Conservation (phyloP, 2,113 vertebrate species). For the Ophthalmolycus amberensis region DNA sequence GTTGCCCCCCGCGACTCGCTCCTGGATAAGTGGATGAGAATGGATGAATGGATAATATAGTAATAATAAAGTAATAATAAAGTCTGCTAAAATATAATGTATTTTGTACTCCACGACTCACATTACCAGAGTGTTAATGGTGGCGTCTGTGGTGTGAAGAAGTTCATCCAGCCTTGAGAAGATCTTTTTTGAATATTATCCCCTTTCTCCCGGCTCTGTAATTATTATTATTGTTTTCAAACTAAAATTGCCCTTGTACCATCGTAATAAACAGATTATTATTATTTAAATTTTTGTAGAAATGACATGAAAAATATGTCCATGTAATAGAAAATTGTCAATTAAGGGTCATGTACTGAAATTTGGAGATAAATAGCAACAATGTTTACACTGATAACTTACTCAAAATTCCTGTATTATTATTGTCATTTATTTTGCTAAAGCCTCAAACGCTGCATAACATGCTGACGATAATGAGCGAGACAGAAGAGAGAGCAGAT, state of each 20-base stretch:
- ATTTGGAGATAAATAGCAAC: neutral
- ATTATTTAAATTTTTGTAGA: neutral
- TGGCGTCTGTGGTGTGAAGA: too few species aligned
- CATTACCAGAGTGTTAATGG: too few species aligned
- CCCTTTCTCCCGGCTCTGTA: too few species aligned
- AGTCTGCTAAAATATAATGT: too few species aligned
- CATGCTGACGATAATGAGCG: constrained; percentile 29
- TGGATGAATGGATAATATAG: too few species aligned
- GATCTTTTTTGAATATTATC: too few species aligned
- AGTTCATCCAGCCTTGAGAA: too few species aligned
- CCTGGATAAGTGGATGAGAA: too few species aligned
- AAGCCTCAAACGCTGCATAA: constrained; percentile 11
- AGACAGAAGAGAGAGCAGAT: constrained; percentile 41
- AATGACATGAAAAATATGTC: neutral
- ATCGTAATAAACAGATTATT: neutral
- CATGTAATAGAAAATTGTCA: neutral
- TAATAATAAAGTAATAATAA: too few species aligned
- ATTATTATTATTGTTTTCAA: too few species aligned
- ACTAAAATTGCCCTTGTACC: neutral
- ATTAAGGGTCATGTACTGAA: neutral
- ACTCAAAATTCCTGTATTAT: neutral
- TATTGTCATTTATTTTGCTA: constrained; percentile 12
- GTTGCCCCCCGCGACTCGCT: too few species aligned
- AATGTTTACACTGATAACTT: constrained; percentile 5
- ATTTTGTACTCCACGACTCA: too few species aligned